These are phyloP conservation scores for Petroica traversi DNA, from an alignment of 2,113 vertebrate genomes.

Conservation along the genomic window DNA sequence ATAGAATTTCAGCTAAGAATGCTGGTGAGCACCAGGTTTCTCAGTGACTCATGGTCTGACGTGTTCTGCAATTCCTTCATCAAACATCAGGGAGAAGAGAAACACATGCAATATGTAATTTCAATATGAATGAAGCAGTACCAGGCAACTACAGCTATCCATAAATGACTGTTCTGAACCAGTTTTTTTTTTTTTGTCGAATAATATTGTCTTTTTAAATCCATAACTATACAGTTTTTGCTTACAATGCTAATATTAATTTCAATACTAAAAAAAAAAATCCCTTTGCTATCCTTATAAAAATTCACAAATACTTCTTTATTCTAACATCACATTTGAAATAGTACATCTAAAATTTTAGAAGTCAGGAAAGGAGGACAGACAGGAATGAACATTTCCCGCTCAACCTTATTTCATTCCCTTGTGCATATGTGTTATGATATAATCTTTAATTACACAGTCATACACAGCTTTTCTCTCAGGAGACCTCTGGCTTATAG, in stretches of 20 bases:
- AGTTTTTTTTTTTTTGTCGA: not conserved
- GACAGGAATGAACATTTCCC: not conserved
- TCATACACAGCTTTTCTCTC: not conserved
- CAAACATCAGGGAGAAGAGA: not conserved
- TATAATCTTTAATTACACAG: conserved; percentile 34
- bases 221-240: not conserved
- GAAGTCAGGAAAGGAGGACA: not conserved
- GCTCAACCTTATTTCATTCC: not conserved
- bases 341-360: not conserved
- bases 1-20: not conserved
- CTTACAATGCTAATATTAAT: not conserved
- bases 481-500: not conserved
- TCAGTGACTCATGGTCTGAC: not conserved
- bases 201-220: not conserved
- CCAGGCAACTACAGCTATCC: not conserved
- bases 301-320: not conserved
- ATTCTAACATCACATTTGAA: not conserved
- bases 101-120: not conserved
- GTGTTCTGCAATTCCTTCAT: not conserved
- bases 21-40: not conserved
- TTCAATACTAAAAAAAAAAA: not conserved
- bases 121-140: not conserved
- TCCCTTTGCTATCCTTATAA: not conserved
- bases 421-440: not conserved
- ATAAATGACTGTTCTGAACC: not conserved